Base-by-base conservation (phyloP, 2,888 invertebrate species). In the Philereme vetulata region DNA sequence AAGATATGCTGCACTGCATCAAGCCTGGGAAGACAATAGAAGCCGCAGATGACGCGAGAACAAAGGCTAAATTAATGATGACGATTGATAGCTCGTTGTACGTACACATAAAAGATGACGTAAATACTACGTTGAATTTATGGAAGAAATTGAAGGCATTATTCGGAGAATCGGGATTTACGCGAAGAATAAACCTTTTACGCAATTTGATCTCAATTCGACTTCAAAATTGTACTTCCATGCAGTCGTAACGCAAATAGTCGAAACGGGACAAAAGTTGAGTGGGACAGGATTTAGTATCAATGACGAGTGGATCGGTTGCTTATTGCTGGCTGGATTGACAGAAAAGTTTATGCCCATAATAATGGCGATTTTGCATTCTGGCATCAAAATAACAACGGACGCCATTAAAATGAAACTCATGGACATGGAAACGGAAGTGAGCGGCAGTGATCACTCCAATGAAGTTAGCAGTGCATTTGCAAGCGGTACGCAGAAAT, bases 1-100 rank as follows among this genome's bases (percentile, higher is more conserved):
- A 36, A 3, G 8, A 8, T 5, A 36, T 36, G 36, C 5, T 36
- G 4, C 4, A 36, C 5, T 36, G 36, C 6, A 36, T 4, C 4
- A 36, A 36, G 6, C 36, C 36, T 5, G 36, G 6, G 36, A 6
- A 4, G 6, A 36, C 6, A 36, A 4, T 6, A 36, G 36, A 36
- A 36, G 36, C 36, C 36, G 36, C 5, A 5, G 36, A 36, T 36
- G 42, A 42, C 9, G 42, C 42, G 42, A 50, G 46, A 55, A 35
- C 47, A 9, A 51, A 43, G 36, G 55, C 55, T 4, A 51, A 55
- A n/a, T n/a, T 60, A 8, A 9, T 50, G 4, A 8, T 55, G 4
- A 60, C 60, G 0, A 51, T 60, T 5, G 54, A 60, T 9, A 60
- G 21, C 46, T 60, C n/a, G n/a, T n/a, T n/a, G n/a, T n/a, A n/a